A percentile compares a stretch with the other conserved stretches of the same genome.
Conservation (phyloP, 2,113 vertebrate species). For the Falco punctatus region DNA sequence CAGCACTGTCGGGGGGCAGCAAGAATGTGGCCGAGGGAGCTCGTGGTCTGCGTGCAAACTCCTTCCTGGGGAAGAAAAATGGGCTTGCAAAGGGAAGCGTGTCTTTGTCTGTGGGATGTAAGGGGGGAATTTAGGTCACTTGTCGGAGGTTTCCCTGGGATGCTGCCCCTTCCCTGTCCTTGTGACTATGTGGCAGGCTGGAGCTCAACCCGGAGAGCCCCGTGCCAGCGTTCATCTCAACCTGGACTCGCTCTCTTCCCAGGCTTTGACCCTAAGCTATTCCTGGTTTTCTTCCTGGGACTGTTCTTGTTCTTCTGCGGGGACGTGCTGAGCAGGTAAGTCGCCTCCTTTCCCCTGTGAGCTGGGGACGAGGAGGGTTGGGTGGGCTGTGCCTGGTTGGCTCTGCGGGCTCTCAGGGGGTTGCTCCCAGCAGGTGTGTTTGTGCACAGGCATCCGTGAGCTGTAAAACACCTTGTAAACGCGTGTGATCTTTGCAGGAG, state of each 20-base stretch:
- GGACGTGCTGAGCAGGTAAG: conserved; percentile 90
- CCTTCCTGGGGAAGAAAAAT: background rate
- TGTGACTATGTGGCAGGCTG: accelerated
- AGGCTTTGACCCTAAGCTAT: conserved; percentile 92
- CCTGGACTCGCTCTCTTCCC: background rate
- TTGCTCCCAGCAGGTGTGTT: accelerated
- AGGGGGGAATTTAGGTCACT: background rate
- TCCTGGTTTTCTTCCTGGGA: conserved; percentile 88
- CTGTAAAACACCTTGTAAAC: background rate
- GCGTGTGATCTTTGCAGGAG: conserved; percentile 78
- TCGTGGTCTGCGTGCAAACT: accelerated
- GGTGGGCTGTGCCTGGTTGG: background rate
- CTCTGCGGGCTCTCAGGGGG: background rate
- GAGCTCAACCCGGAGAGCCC: accelerated
- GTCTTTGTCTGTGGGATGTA: accelerated
- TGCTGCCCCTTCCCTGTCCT: accelerated
- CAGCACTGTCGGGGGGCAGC: accelerated
- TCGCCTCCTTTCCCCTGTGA: accelerated
- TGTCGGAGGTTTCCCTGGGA: accelerated
- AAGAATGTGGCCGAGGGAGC: accelerated
- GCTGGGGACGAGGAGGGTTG: background rate
- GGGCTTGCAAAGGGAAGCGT: accelerated
- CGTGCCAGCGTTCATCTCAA: accelerated
- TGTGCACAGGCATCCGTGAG: accelerated
- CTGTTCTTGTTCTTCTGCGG: conserved; percentile 86